phyloP scores from a whole-genome alignment of 2,888 invertebrate genomes.

The Margaritifera margaritifera region DNA sequence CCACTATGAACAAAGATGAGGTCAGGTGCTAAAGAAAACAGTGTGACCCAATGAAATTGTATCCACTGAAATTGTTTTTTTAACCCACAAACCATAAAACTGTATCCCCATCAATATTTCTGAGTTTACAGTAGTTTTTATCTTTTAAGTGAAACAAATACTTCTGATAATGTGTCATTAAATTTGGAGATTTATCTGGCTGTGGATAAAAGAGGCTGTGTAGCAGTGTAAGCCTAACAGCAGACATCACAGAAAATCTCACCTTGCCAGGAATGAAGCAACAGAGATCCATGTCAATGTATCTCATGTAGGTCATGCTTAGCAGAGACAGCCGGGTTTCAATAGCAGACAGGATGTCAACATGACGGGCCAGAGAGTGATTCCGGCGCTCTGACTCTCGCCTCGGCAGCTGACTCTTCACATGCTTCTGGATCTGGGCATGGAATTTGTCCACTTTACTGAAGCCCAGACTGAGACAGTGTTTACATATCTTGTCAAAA shows the following conservation, averaged over 20 bases:
- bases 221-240: too few relatives aligned
- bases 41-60: too few relatives aligned
- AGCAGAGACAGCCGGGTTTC: conserved; percentile 94
- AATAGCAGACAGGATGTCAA: conserved; percentile 90
- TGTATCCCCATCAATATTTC: too few relatives aligned
- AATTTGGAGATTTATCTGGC: too few relatives aligned
- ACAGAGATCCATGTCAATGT: conserved; percentile 86
- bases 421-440: conserved; percentile 82
- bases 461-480: conserved; percentile 87
- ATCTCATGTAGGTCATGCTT: conserved; percentile 93
- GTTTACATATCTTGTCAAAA: conserved; percentile 84
- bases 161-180: too few relatives aligned
- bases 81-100: too few relatives aligned
- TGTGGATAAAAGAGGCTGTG: too few relatives aligned
- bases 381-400: conserved; percentile 90
- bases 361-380: conserved; percentile 89
- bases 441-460: conserved; percentile 86
- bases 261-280: conserved; percentile 97
- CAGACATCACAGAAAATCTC: conserved; percentile 32
- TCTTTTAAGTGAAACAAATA: too few relatives aligned
- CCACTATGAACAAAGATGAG: too few relatives aligned
- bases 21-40: too few relatives aligned
- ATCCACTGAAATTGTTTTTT: too few relatives aligned
- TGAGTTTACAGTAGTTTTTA: too few relatives aligned
- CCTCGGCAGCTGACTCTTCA: conserved; percentile 87